Evolutionary conservation across 2,888 invertebrate genomes (phyloP), one percentile per base, ranked within the genome.

Genomic region (Candidula unifasciata): DNA sequence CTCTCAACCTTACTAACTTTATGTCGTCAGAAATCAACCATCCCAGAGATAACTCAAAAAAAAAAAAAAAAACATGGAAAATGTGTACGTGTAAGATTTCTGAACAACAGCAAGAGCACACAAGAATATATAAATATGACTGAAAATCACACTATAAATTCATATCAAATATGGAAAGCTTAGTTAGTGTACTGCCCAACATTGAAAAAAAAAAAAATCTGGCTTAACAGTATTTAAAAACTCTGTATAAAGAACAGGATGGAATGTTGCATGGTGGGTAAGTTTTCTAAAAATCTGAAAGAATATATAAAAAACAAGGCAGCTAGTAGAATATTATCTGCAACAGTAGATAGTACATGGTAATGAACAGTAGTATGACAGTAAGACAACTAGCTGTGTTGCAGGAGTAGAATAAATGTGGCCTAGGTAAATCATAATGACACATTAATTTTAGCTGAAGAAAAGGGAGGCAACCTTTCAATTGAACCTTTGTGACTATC

Each of bases 1-100:
- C 69, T 69, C 69, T 69, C 69, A 18, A 35, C 69, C 69, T 69
- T 69, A 69, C 6, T 24, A 69, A 69, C 8, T 69, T 6, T 69
- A 69, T 69, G 35, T 21, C 69, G 24, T 3, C 37, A 44, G 24
- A 16, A 73, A 44, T 37, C 24, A 35, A 21, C 0, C 8, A n/a
- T 73, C 24, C n/a, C 73, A 44, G 44, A 52, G n/a, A 44, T 73
- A 0, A 27, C 37, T 73, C 21, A 6, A 18, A 37, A 24, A 2
- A 69, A 35, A 10, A 54, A 30, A 2, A 69, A n/a, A 44, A 44
- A 44, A 6, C 44, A 44, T 13, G 13, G 44, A 44, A 44, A 44
- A 44, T 44, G 13, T 44, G 13, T 71, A 37, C 8, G 37, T 18
- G 3, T 21, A 6, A 52, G 16, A 44, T 73, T 52, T n/a, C 37